Conservation (phyloP, 2,888 invertebrate genomes). For the Dione juno region DNA sequence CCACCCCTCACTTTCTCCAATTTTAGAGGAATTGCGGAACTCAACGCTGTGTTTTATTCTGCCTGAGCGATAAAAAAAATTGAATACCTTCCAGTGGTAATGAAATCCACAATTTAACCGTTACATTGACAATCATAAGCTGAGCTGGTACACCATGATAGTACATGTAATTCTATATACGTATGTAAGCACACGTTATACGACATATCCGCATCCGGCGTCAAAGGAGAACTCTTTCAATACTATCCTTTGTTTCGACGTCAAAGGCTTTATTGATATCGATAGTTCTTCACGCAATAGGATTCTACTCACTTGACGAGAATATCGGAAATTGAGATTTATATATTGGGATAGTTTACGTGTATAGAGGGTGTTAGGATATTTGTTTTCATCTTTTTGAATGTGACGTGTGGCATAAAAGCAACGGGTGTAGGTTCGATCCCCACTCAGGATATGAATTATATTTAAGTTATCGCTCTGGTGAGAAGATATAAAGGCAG, state of each 20-base stretch:
- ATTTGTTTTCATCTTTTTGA: background rate
- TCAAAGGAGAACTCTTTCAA: constrained; percentile 4
- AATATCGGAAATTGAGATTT: constrained; percentile 1
- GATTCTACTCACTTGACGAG: background rate
- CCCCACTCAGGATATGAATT: too few species aligned
- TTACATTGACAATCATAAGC: too few species aligned
- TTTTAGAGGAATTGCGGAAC: background rate
- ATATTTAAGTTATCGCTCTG: too few species aligned
- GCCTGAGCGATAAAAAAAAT: background rate
- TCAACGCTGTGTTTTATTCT: background rate
- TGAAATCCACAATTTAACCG: too few species aligned
- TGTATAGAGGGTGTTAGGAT: background rate
- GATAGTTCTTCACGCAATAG: constrained; percentile 18
- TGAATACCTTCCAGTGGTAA: too few species aligned
- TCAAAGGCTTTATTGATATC: constrained; percentile 26
- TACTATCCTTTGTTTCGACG: constrained; percentile 15
- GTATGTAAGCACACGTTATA: constrained; percentile 1
- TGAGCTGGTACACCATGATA: background rate
- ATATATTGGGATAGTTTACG: background rate
- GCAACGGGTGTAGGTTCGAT: too few species aligned
- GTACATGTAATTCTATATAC: background rate
- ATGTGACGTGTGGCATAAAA: too few species aligned
- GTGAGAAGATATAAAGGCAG: too few species aligned
- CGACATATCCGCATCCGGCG: constrained; percentile 9
- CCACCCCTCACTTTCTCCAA: background rate